Evolutionary conservation across 2,113 vertebrate genomes (phyloP).

Genomic region (Toxotes chatareus): DNA sequence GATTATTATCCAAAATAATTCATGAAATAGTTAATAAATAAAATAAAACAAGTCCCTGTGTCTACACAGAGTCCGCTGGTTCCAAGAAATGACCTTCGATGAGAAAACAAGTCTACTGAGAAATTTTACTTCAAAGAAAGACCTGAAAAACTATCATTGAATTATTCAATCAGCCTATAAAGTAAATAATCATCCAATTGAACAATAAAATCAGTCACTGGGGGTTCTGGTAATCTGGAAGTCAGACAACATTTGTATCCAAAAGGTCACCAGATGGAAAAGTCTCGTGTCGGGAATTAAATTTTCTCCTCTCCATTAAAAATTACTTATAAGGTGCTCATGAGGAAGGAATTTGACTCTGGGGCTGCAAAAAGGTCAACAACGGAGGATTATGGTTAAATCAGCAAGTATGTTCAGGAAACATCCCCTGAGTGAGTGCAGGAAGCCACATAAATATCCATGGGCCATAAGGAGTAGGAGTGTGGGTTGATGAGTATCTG

Average conservation of each 20-base stretch:
- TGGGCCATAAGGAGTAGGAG: neutral
- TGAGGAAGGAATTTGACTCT: neutral
- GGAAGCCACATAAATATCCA: neutral
- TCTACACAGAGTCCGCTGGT: neutral
- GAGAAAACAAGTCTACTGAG: conserved; percentile 6
- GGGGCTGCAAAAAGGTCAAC: conserved; percentile 3
- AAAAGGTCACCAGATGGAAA: conserved; percentile 28
- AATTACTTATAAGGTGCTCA: neutral
- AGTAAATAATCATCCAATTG: neutral
- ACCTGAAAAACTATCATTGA: neutral
- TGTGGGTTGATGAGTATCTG: neutral
- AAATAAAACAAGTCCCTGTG: neutral
- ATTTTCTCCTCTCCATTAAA: neutral
- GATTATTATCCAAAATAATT: conserved; percentile 7
- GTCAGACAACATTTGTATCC: neutral
- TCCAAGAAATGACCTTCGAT: neutral
- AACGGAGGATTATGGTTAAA: neutral
- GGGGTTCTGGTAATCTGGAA: neutral
- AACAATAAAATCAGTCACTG: neutral
- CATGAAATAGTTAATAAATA: neutral
- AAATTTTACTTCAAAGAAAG: conserved; percentile 25
- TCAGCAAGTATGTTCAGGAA: neutral
- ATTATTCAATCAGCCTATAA: conserved; percentile 7
- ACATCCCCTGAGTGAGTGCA: neutral
- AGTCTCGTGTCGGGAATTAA: neutral